Evolutionary conservation across 1,140 invertebrate genomes (phyloP).

Genomic region (Phocides pigmalion): DNA sequence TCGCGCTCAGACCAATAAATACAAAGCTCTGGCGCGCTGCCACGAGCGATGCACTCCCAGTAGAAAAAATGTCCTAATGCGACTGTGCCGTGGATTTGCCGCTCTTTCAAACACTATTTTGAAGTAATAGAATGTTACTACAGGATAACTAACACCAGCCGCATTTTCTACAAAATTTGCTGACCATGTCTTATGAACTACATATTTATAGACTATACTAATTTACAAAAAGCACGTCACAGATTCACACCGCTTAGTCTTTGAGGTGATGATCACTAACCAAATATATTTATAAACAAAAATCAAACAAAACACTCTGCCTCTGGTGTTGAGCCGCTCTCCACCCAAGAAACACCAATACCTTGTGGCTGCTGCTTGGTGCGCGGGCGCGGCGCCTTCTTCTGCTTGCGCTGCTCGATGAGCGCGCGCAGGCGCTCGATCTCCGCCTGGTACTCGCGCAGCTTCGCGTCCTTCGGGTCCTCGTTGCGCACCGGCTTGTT

Average conservation of each 20-base stretch:
- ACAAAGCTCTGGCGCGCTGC: conserved; percentile 2
- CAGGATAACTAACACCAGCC: too few species aligned
- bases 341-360: too few species aligned
- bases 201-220: too few species aligned
- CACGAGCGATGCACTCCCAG: background rate
- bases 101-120: background rate
- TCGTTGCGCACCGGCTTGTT: conserved; percentile 98
- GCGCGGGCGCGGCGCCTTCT: conserved; percentile 29
- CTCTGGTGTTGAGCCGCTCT: too few species aligned
- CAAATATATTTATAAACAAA: too few species aligned
- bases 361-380: conserved; percentile 3
- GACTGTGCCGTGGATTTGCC: background rate
- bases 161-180: too few species aligned
- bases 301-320: too few species aligned
- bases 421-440: conserved; percentile 87
- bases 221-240: too few species aligned
- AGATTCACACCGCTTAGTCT: too few species aligned
- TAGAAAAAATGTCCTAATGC: background rate
- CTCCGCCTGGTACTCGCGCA: conserved; percentile 95
- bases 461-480: conserved; percentile 96
- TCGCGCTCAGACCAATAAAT: conserved; percentile 6
- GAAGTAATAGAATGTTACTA: too few species aligned
- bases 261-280: too few species aligned
- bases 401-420: conserved; percentile 67
- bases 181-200: too few species aligned